A percentile compares a stretch with the other conserved stretches of the same genome.
These are phyloP conservation scores for Trididemnum clinides DNA, from an alignment of 23 tunicate species.

Conservation along the genomic window DNA sequence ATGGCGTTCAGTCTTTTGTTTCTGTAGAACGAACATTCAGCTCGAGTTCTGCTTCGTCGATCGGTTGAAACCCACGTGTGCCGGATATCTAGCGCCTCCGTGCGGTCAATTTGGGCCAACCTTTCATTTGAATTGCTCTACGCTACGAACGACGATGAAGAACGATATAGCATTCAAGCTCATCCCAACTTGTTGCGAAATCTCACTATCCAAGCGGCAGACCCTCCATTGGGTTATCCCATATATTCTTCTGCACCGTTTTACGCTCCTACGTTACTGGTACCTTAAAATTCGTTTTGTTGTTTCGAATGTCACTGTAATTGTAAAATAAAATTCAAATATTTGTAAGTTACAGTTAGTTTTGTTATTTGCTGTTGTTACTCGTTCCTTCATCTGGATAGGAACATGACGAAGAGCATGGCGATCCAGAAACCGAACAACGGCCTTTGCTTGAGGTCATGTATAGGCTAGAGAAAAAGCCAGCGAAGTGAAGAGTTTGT, in stretches of 20 bases:
- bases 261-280: background rate
- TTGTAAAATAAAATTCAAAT: too few relatives aligned
- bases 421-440: too few relatives aligned
- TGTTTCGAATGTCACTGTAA: too few relatives aligned
- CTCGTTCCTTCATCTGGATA: too few relatives aligned
- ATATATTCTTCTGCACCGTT: conserved; percentile 58
- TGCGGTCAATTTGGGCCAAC: conserved; percentile 69
- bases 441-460: too few relatives aligned
- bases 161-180: conserved; percentile 79
- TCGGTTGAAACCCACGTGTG: conserved; percentile 46
- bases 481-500: too few relatives aligned
- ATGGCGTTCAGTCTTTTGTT: too few relatives aligned
- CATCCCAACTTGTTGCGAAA: conserved; percentile 54
- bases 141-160: conserved; percentile 67
- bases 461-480: too few relatives aligned
- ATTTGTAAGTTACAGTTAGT: too few relatives aligned
- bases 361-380: too few relatives aligned
- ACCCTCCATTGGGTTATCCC: conserved; percentile 79
- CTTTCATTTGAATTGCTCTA: conserved; percentile 45
- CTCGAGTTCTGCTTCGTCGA: conserved; percentile 47
- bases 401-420: too few relatives aligned
- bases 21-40: conserved; percentile 27
- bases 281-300: too few relatives aligned
- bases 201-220: conserved; percentile 61
- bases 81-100: conserved; percentile 45